These are phyloP conservation scores for Gymnarchus niloticus DNA, from an alignment of 2,113 vertebrate genomes.

Conservation along the genomic window DNA sequence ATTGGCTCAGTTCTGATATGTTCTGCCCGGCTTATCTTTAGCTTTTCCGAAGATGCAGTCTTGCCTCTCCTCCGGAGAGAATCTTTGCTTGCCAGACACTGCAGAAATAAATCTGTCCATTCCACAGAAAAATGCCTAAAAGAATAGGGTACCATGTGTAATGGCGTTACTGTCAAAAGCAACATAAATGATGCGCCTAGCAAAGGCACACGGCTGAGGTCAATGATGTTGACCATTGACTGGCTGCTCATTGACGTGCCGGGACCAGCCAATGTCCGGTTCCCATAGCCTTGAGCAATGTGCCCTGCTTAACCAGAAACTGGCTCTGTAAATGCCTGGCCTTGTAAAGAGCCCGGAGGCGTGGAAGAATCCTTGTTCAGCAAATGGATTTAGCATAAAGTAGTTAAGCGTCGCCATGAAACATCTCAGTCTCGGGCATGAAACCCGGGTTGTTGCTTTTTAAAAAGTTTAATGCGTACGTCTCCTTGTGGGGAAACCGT, in stretches of 20 bases:
- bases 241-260: not conserved
- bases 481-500: not conserved
- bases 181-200: conserved; percentile 5
- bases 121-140: not conserved
- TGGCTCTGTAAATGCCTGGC: not conserved
- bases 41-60: not conserved
- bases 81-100: not conserved
- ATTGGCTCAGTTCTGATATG: not conserved
- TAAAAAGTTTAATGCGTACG: not conserved
- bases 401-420: not conserved
- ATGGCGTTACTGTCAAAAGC: not conserved
- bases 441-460: not conserved
- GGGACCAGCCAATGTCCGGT: not conserved
- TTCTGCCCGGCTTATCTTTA: not conserved
- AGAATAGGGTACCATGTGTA: conserved; percentile 7
- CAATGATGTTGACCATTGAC: not conserved
- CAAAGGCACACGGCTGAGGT: not conserved
- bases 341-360: not conserved
- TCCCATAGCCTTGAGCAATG: not conserved
- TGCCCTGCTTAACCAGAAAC: not conserved
- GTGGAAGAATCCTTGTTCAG: not conserved
- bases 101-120: conserved; percentile 18
- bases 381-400: conserved; percentile 4
- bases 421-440: no score
- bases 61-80: not conserved